Conservation (phyloP, 2,888 invertebrate genomes). For the Cheilosia urbana region DNA sequence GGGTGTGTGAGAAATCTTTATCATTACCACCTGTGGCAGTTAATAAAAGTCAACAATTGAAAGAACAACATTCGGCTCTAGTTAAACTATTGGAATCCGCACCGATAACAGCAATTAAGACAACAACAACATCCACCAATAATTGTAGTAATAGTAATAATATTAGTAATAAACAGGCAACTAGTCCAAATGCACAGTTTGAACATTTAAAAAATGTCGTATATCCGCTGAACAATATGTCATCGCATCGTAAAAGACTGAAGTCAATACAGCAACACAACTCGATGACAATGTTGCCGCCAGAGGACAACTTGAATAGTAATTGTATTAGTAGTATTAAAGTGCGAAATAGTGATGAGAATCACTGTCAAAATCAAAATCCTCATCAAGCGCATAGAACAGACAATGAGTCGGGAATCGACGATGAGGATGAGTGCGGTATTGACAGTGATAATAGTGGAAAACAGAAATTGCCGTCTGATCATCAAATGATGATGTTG, state of each 20-base stretch:
- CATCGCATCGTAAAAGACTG: constrained; percentile 76
- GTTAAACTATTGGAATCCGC: constrained; percentile 87
- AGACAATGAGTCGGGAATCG: constrained; percentile 77
- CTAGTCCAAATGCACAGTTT: constrained; percentile 71
- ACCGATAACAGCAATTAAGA: constrained; percentile 80
- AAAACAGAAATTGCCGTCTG: constrained; percentile 19
- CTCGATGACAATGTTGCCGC: constrained; percentile 78
- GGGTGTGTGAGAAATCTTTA: constrained; percentile 67
- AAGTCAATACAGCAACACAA: constrained; percentile 78
- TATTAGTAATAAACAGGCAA: constrained; percentile 72
- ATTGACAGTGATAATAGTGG: constrained; percentile 78
- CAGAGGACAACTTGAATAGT: constrained; percentile 35
- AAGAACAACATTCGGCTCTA: constrained; percentile 87
- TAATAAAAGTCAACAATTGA: constrained; percentile 84
- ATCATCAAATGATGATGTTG: constrained; percentile 34
- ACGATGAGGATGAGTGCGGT: constrained; percentile 78
- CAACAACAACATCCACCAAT: constrained; percentile 64
- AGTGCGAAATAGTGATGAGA: constrained; percentile 45
- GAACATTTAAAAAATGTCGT: constrained; percentile 51
- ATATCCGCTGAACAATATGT: constrained; percentile 45
- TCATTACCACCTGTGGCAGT: constrained; percentile 63
- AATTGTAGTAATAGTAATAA: constrained; percentile 55
- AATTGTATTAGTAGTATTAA: constrained; percentile 54
- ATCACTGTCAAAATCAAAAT: constrained; percentile 48
- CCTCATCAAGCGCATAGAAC: constrained; percentile 35